Conservation (phyloP, 2,797 vertebrate genomes). For the Peromyscus eremicus region DNA sequence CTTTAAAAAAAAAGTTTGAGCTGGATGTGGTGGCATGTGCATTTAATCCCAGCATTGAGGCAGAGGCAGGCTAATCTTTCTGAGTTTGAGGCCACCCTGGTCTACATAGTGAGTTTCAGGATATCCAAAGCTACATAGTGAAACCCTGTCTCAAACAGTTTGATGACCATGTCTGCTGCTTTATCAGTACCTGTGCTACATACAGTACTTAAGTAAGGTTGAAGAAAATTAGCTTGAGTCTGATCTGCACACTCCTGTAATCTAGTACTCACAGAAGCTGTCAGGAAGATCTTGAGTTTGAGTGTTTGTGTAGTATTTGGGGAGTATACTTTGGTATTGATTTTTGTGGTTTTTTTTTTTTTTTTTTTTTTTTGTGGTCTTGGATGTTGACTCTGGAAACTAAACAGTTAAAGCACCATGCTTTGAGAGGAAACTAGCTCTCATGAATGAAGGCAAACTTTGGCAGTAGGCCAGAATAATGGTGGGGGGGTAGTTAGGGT, state of each 20-base stretch:
- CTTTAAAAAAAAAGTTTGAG: too few species aligned
- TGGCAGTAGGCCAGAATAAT: conserved; percentile 85
- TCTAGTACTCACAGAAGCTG: not conserved
- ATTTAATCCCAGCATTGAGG: not conserved
- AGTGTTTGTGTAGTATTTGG: too few species aligned
- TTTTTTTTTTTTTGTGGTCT: conserved; percentile 67
- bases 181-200: not conserved
- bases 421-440: conserved; percentile 81
- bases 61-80: not conserved
- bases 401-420: conserved; percentile 85
- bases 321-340: too few species aligned
- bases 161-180: not conserved
- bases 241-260: not conserved
- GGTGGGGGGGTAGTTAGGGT: conserved; percentile 51
- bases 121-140: not conserved
- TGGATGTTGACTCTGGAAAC: conserved; percentile 72
- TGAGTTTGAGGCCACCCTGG: not conserved
- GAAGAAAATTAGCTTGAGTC: conserved; percentile 38
- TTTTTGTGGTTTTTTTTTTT: conserved; percentile 18
- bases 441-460: conserved; percentile 87
- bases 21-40: too few species aligned
- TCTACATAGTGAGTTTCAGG: not conserved
- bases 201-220: conserved; percentile 9
- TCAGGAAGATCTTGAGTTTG: not conserved
- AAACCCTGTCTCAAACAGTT: not conserved